phyloP scores from a whole-genome alignment of 2,797 vertebrate genomes.

The Rhinogobio ventralis region DNA sequence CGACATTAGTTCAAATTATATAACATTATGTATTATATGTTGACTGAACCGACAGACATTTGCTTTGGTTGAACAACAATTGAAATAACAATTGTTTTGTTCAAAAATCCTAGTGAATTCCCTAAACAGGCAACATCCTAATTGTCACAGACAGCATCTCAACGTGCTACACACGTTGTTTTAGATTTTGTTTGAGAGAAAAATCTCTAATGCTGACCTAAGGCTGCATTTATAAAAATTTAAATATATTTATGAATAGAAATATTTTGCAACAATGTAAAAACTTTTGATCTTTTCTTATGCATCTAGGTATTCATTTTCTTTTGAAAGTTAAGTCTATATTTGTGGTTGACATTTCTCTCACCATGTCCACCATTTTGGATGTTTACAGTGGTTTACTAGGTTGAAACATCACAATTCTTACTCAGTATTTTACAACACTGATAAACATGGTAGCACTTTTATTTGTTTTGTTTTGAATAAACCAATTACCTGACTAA shows the following conservation, averaged over 20 bases:
- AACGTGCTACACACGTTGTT: neutral
- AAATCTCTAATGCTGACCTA: neutral
- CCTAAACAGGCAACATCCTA: neutral
- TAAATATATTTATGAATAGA: neutral
- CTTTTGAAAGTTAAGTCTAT: neutral
- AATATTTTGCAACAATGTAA: neutral
- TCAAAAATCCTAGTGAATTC: neutral
- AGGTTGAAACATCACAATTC: neutral
- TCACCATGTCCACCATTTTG: neutral
- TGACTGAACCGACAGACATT: neutral
- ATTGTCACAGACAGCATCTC: neutral
- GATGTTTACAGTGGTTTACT: neutral
- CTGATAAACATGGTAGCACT: neutral
- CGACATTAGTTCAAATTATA: neutral
- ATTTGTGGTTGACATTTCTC: neutral
- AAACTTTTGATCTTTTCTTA: neutral
- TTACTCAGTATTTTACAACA: neutral
- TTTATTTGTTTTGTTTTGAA: neutral
- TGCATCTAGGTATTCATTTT: neutral
- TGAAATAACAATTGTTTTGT: neutral
- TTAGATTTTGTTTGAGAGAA: neutral
- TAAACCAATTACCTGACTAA: neutral
- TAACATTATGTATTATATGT: neutral
- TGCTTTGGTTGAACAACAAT: neutral
- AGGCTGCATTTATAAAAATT: neutral